A percentile compares a stretch with the other conserved stretches of the same genome.
phyloP scores from a whole-genome alignment of 2,797 vertebrate species.

The Clarias laeviceps region DNA sequence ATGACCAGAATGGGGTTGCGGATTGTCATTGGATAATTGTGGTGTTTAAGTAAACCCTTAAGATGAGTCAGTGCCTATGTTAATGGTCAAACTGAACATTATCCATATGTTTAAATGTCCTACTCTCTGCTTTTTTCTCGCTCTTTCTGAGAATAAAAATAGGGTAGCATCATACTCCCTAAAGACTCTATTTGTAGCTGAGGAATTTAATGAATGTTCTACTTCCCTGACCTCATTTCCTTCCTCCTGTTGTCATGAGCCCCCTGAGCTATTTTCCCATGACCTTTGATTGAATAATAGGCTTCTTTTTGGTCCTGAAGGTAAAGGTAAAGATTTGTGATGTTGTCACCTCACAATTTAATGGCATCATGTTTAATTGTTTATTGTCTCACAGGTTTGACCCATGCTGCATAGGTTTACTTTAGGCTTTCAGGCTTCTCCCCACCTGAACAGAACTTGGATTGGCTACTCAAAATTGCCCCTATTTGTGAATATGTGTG shows the following conservation, averaged over 20 bases:
- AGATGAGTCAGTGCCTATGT: neutral
- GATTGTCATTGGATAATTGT: neutral
- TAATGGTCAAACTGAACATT: neutral
- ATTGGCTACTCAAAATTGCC: neutral
- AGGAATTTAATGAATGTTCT: constrained; percentile 45
- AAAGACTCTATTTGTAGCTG: constrained; percentile 38
- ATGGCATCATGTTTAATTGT: no score
- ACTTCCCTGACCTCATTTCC: constrained; percentile 41
- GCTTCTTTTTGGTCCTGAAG: constrained; percentile 9
- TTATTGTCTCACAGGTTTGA: neutral
- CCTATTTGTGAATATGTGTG: neutral
- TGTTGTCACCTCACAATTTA: neutral
- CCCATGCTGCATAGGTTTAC: neutral
- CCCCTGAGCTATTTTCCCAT: constrained; percentile 27
- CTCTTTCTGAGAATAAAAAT: constrained; percentile 4
- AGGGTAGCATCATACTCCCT: constrained; percentile 13
- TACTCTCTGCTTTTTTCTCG: neutral
- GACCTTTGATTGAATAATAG: constrained; percentile 38
- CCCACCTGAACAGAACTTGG: no score
- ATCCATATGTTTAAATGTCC: neutral
- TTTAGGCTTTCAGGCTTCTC: neutral
- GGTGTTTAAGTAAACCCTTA: neutral
- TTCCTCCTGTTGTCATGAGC: constrained; percentile 26
- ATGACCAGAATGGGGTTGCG: neutral
- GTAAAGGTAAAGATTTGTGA: neutral